Base-by-base conservation (phyloP, 2,113 vertebrate species). In the Ceyx melanurus region DNA sequence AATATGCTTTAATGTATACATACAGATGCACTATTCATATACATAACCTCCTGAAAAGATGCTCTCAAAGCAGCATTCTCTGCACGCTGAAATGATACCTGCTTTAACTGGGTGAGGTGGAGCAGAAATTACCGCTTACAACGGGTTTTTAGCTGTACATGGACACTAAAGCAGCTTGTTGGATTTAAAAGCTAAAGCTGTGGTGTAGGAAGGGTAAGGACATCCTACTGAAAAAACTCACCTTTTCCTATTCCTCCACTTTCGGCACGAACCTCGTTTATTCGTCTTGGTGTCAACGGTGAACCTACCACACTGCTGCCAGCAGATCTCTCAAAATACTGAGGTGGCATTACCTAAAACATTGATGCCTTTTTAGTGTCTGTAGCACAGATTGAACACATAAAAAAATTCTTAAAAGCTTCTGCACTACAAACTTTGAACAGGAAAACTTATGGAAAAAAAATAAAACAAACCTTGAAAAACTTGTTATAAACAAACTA, bases 321-420 rank as follows among this genome's bases (percentile, higher is more conserved):
- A 57, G 96, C 93, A 40, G 97, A 96, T 43, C 97, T 98, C 89
- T 99, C 99, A 81, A 99, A 97, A 45, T 98, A 97, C 66, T 99
- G 98, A 89, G 98, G 97, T 66, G 98, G 98, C 98, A 99, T 99
- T 90, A 99, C 99, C 99, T 99, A 53, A 53, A 95, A 93, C 14
- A 83, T n/a, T 28, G 31, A 71, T 4, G 48, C 4, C 65, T 31
- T 46, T 26, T 57, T 46, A 79, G 11, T 22, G 5, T 11, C 42
- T 46, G 16, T 54, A 72, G 42, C 12, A 23, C n/a, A 58, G 10
- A 60, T 8, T 22, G 22, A 70, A 19, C 25, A 37, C 2, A 13
- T 51, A 1, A 46, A 37, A 10, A 10, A 4, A 15, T 7, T 31
- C 70, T 40, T 72, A 53, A 67, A 72, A 68, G 62, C 58, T 72